Conservation (phyloP, 2,888 invertebrate species). For the Agonopterix subpropinquella region DNA sequence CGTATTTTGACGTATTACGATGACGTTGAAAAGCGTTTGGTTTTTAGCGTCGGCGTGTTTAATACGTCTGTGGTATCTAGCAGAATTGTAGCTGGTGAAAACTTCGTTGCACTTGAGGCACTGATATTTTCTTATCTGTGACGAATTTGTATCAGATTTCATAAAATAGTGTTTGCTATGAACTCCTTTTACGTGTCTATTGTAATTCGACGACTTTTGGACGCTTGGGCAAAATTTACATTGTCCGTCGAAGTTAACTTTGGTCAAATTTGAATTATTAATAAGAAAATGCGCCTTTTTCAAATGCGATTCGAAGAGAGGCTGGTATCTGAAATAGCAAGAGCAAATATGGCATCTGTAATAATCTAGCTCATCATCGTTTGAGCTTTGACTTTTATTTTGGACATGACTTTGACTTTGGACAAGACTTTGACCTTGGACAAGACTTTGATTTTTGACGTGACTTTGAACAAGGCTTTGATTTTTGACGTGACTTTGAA, state of each 20-base stretch:
- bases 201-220: not conserved
- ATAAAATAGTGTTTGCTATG: not conserved
- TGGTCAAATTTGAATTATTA: not conserved
- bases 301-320: not conserved
- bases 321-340: no score
- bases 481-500: not conserved
- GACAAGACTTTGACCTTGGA: not conserved
- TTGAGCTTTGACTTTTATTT: not conserved
- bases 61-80: slow-evolving; percentile 7
- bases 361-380: no score
- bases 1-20: not conserved
- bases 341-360: no score
- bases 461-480: no score
- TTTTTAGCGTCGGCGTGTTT: slow-evolving; percentile 8
- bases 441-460: not conserved
- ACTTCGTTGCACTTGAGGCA: slow-evolving; percentile 14
- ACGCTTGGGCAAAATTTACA: not conserved
- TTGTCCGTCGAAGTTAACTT: not conserved
- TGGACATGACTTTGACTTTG: not conserved
- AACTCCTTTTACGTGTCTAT: not conserved
- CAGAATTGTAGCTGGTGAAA: not conserved
- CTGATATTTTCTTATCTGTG: slow-evolving; percentile 1
- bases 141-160: not conserved
- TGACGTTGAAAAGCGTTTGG: slow-evolving; percentile 5
- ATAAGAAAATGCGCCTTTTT: not conserved